phyloP scores from a whole-genome alignment of 1,140 invertebrate genomes.

The Achroia grisella region DNA sequence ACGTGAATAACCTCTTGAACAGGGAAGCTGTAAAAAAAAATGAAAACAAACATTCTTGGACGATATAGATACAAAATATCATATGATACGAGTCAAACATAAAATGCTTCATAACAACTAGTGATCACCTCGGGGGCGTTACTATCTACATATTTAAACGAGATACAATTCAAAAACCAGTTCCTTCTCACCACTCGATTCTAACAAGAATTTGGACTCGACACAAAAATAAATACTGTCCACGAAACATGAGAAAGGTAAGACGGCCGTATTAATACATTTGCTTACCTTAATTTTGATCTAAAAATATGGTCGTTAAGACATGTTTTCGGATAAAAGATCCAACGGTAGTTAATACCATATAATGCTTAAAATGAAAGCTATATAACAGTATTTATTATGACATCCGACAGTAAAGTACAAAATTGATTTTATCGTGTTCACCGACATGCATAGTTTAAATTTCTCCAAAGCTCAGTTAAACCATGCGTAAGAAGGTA shows the following conservation, averaged over 20 bases:
- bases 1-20: conserved; percentile 6
- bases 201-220: conserved; percentile 70
- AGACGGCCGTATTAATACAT: conserved; percentile 35
- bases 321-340: conserved; percentile 38
- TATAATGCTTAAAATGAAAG: conserved; percentile 43
- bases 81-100: conserved; percentile 27
- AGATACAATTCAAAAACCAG: conserved; percentile 60
- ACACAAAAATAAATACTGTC: conserved; percentile 70
- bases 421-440: conserved; percentile 64
- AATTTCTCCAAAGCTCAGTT: conserved; percentile 30
- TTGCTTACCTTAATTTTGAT: conserved; percentile 34
- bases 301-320: conserved; percentile 37
- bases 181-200: conserved; percentile 52
- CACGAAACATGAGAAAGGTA: conserved; percentile 66
- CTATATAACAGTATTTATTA: conserved; percentile 66
- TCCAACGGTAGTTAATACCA: conserved; percentile 36
- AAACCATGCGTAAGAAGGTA: conserved; percentile 18
- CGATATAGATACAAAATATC: conserved; percentile 32
- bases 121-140: conserved; percentile 54
- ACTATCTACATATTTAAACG: conserved; percentile 64
- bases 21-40: conserved; percentile 7
- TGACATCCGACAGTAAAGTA: conserved; percentile 66
- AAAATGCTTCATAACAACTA: conserved; percentile 37
- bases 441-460: conserved; percentile 45
- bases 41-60: conserved; percentile 18